Evolutionary conservation across 2,797 vertebrate genomes (phyloP), one percentile per base, ranked within the genome.

Genomic region (Propithecus perrieri): DNA sequence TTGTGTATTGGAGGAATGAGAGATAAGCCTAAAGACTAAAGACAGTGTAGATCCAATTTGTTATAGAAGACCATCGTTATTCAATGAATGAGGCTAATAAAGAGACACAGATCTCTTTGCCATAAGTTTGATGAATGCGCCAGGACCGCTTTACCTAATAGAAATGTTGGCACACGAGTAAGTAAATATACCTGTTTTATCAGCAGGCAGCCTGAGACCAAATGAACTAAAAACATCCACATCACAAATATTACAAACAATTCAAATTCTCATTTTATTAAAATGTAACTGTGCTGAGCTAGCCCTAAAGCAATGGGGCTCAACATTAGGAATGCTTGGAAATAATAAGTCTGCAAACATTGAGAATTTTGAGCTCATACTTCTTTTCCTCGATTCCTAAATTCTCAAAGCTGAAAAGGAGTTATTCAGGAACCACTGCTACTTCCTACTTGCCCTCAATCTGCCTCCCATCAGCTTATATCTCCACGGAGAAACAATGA

Each of bases 381-480:
- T 14, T 35, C 84, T 46, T 17, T 80, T 35, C 14, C 57, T 67
- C 20, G 41, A 46, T 53, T 92, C 41, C 53, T 92, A 74, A 55
- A 50, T 89, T 48, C 46, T 61, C 59, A 53, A 63, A 38, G 3
- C 35, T 83, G 20, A 41, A 92, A 95, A 87, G 35, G 96, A 98
- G 97, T 98, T 97, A 97, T 97, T 97, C 94, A 94, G 43, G 28
- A 94, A 38, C 4, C 85, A 81, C 90, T 97, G 89, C 69, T 95
- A 94, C 71, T 96, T 93, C 90, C 90, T 79, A 10, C 94, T 95
- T 98, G 97, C 85, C 95, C 74, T 98, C 89, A 59, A 33, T 96
- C 97, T 97, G 93, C 96, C 84, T 97, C 93, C 85, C 76, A 81
- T 96, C 63, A 72, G 81, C 88, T 98, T 96, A 14, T 41, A 88